Evolutionary conservation across 1,140 invertebrate species (phyloP), one percentile per base, ranked within the genome.

Genomic region (Coelopa frigida): DNA sequence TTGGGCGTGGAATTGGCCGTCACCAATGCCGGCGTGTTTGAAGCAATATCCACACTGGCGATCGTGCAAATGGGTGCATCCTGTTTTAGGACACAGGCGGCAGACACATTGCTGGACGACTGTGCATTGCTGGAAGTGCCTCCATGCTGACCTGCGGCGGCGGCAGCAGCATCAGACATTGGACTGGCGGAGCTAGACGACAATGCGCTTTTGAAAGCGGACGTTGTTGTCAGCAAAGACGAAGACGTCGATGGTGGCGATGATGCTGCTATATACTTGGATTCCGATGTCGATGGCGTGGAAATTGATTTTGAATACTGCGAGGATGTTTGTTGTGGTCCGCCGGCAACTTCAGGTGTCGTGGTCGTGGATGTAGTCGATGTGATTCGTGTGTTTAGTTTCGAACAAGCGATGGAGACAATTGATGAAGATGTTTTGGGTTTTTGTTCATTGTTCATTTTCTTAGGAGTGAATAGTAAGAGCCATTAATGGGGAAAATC

Each of bases 291-390:
- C 27, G 8, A 26, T 44, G 11, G 27, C 40, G n/a, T 53, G 23
- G 14, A 40, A 10, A n/a, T 46, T 37, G 3, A 3, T 31, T 26
- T n/a, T 27, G 10, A 10, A n/a, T 24, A 26, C 7, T 35, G 42
- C 29, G 44, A 35, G 21, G 49, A 40, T 15, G 44, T 50, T 15
- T n/a, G n/a, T n/a, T n/a, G n/a, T n/a, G n/a, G n/a, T 29, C 27
- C 27, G n/a, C 27, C n/a, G 27, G 33, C 33, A 7, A 35, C 37
- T 6, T 5, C 37, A 17, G 62, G 62, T 44, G 62, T 66, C 6
- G 62, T 66, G 36, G 60, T 66, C 23, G 62, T 66, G 24, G 55
- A 58, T 37, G 62, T 66, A 11, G 62, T 66, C 27, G 62, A 65
- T 17, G 59, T 62, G 7, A 62, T 66, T 33, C 60, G 61, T 40